Base-by-base conservation (phyloP, 2,888 invertebrate species). In the Brachypalpus laphriformis region DNA sequence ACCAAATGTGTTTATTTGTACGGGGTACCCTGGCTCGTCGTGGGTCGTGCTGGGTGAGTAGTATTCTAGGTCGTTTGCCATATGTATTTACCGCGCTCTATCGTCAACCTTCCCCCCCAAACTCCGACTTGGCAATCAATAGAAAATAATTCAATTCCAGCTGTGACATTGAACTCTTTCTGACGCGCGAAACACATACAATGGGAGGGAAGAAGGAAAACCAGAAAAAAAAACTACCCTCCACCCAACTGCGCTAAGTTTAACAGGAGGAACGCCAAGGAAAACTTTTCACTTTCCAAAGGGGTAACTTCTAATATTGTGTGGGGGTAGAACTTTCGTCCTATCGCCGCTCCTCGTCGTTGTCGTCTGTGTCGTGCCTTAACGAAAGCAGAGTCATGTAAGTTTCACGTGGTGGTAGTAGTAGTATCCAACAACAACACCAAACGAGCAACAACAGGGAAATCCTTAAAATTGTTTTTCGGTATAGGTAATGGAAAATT, bases 111-210 rank as follows among this genome's bases (percentile, higher is more conserved):
- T 4, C 25, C 42, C 59, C 66, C 25, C 42, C 59, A 59, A 54
- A 40, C 72, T 51, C 68, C 59, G 42, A 65, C 56, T 68, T 81
- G 25, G 81, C 70, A 85, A 85, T 85, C 85, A 85, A 85, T 85
- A 81, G 81, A 75, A 81, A 76, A 85, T 85, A 85, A 85, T 85
- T 85, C 85, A 85, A 85, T 85, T 85, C 85, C 85, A 85, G 85
- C 85, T 85, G 85, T 85, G 85, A 85, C 85, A 85, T 85, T 85
- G 85, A 85, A 85, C 85, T 85, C 85, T 85, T 85, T 81, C 70
- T 81, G 81, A 81, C 81, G 81, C 81, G 81, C 85, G 71, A 85
- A 81, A 80, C 45, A 49, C 76, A 20, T 59, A 16, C 47, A 57
- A 31, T 37, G 14, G 42, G 28, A 25, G 42, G 47, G n/a, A 54